Base-by-base conservation (phyloP, 2,113 vertebrate species). In the Acanthochromis polyacanthus region DNA sequence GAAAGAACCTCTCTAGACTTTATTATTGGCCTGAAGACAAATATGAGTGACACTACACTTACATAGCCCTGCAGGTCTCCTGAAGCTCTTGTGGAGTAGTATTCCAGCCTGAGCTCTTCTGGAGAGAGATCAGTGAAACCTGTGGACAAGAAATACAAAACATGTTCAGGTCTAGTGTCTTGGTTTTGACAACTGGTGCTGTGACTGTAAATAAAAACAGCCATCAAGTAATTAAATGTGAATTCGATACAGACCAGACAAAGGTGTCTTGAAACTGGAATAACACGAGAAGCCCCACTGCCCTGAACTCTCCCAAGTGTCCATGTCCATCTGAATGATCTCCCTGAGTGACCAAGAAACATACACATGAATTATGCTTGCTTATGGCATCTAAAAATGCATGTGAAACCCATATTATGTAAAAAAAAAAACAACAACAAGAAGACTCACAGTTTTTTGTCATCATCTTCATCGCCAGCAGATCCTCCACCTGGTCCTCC, bases 231-330 rank as follows among this genome's bases (percentile, higher is more conserved):
- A 32, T 20, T 8, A 30, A 30, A 62, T 50, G 46, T 12, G 9
- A 2, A 1, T 40, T 19, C 58, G 12, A 61, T 68, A 88, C 88
- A n/a, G 23, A 99, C 98, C 98, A 83, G 97, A 95, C 70, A 99
- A 62, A 83, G 91, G 89, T 0, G 72, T 84, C 78, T 94, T 97
- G 75, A 90, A 20, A 0, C 71, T 87, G 0, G 95, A 96, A 40
- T 98, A 99, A 79, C 93, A 96, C 0, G 98, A 99, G 86, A 98
- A 95, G 60, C 90, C 91, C 98, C 97, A 99, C 38, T 98, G 97
- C 1, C 96, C 95, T 6, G 97, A 98, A 40, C 87, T 95, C 87
- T 96, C 95, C 97, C 97, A 99, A 30, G 63, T 57, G 36, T 97
- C 96, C 95, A 99, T 95, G 86, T 99, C 98, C 60, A 86, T 91